Evolutionary conservation across 2,888 invertebrate genomes (phyloP).

Genomic region (Eupithecia centaureata): DNA sequence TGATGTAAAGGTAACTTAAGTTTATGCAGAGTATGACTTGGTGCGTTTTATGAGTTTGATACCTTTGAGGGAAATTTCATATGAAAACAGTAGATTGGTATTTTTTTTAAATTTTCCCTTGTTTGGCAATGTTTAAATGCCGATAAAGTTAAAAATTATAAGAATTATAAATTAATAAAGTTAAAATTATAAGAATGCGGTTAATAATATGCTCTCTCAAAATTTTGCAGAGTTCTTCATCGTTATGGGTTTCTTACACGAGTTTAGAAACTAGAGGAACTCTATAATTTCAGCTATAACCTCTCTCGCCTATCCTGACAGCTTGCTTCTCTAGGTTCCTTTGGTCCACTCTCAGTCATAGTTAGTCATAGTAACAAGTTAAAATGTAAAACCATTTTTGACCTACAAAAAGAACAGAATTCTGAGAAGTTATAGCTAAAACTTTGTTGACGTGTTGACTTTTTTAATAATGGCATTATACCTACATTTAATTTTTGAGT

Average conservation of each 20-base stretch:
- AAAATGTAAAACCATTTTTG: not conserved
- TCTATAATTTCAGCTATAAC: not conserved
- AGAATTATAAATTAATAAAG: no score
- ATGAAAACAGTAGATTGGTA: not conserved
- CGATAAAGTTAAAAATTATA: no score
- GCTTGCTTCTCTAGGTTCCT: not conserved
- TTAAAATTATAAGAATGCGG: no score
- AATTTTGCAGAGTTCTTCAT: not conserved
- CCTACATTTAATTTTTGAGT: no score
- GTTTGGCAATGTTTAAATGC: no score
- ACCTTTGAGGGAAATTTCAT: not conserved
- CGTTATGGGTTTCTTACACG: not conserved
- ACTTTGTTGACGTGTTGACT: no score
- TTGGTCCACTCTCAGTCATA: no score
- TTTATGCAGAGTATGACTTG: no score
- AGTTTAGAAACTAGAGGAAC: not conserved
- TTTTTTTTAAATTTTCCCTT: not conserved
- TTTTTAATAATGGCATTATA: no score
- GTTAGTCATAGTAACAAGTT: not conserved
- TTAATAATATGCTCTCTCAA: not conserved
- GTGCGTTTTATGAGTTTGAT: not conserved
- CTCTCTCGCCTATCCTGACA: not conserved
- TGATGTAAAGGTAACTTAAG: no score
- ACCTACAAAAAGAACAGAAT: no score
- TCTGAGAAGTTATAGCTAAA: no score